phyloP scores from a whole-genome alignment of 2,888 invertebrate species.

The Amphipyra berbera region DNA sequence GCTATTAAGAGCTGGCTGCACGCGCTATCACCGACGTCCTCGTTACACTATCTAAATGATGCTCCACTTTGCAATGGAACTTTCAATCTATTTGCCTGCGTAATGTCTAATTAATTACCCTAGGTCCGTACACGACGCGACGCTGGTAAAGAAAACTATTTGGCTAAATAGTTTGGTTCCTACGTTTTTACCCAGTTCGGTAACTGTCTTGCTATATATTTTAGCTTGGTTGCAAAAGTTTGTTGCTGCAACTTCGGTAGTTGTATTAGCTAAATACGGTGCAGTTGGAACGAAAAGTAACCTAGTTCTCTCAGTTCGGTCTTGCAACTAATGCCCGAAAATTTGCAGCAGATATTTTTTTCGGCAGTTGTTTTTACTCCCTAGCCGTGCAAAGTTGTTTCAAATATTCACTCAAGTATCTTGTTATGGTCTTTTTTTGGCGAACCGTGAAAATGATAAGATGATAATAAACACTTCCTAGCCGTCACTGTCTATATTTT shows the following conservation, averaged over 20 bases:
- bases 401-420: too few species aligned
- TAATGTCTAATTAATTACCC: conserved; percentile 52
- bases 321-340: conserved; percentile 29
- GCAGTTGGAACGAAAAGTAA: conserved; percentile 46
- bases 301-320: conserved; percentile 32
- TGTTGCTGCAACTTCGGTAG: conserved; percentile 28
- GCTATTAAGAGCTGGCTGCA: conserved; percentile 78
- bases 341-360: conserved; percentile 20
- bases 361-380: neutral
- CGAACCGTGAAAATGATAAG: too few species aligned
- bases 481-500: too few species aligned
- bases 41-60: conserved; percentile 72
- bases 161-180: conserved; percentile 20
- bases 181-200: conserved; percentile 28
- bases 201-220: conserved; percentile 29
- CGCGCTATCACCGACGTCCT: conserved; percentile 73
- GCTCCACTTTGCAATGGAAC: conserved; percentile 62
- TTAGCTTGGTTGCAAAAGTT: conserved; percentile 36
- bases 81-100: conserved; percentile 60
- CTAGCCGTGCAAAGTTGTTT: too few species aligned
- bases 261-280: conserved; percentile 56
- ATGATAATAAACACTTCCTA: too few species aligned
- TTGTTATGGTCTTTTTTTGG: too few species aligned
- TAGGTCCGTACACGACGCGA: neutral
- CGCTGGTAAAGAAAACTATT: conserved; percentile 18